Conservation (phyloP, 1,140 invertebrate genomes). For the Formica selysi region DNA sequence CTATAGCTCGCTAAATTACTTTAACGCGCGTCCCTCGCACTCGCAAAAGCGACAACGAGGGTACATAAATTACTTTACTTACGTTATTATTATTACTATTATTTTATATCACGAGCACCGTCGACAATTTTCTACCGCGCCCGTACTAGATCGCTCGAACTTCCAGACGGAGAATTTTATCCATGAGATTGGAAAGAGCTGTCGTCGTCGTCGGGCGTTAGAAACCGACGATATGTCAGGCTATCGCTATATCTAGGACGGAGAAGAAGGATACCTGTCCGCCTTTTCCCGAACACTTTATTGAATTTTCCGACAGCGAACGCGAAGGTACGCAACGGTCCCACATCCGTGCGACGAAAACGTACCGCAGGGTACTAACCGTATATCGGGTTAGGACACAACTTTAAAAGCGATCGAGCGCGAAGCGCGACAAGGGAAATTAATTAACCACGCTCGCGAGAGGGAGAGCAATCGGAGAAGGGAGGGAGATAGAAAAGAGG, state of each 20-base stretch:
- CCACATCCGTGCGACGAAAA: slow-evolving; percentile 41
- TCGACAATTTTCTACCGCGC: not conserved
- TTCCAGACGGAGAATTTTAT: slow-evolving; percentile 41
- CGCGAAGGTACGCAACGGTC: slow-evolving; percentile 39
- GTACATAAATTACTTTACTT: not conserved
- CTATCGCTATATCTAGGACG: slow-evolving; percentile 56
- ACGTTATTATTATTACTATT: not conserved
- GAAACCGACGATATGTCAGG: slow-evolving; percentile 60
- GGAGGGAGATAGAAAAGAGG: not conserved
- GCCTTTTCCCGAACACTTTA: slow-evolving; percentile 64
- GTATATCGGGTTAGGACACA: slow-evolving; percentile 23
- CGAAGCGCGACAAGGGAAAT: slow-evolving; percentile 60
- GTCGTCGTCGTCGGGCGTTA: slow-evolving; percentile 50
- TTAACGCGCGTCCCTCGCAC: not conserved
- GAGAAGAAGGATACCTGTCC: slow-evolving; percentile 42
- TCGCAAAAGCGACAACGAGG: not conserved
- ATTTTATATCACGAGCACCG: not conserved
- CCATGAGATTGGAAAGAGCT: slow-evolving; percentile 61
- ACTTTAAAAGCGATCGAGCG: slow-evolving; percentile 52
- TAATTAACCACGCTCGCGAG: slow-evolving; percentile 60
- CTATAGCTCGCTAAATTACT: slow-evolving; percentile 40
- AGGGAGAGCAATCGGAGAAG: not conserved
- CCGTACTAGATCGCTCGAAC: slow-evolving; percentile 12
- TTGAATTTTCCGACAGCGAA: slow-evolving; percentile 61
- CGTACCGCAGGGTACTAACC: slow-evolving; percentile 8